phyloP scores from a whole-genome alignment of 2,888 invertebrate species.

The Sisyra terminalis region DNA sequence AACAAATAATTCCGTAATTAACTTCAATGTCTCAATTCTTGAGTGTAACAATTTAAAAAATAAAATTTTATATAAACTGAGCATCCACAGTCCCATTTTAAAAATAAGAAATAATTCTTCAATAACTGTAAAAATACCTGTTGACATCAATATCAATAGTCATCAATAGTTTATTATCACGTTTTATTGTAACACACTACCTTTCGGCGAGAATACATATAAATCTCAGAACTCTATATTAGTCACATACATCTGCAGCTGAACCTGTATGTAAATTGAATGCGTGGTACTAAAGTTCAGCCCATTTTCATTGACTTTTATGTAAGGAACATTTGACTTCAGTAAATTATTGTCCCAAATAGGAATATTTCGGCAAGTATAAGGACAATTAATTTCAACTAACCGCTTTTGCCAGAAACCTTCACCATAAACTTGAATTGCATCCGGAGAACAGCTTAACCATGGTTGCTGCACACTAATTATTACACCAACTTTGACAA shows the following conservation, averaged over 20 bases:
- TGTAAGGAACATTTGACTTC: background rate
- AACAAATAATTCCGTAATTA: too few species aligned
- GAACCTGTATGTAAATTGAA: conserved; percentile 10
- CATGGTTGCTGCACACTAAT: conserved; percentile 12
- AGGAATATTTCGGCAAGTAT: conserved; percentile 10
- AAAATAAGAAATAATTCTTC: too few species aligned
- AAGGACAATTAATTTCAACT: conserved; percentile 14
- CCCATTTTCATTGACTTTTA: conserved; percentile 8
- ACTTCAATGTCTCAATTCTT: too few species aligned
- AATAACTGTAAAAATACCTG: too few species aligned
- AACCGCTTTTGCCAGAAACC: conserved; percentile 13
- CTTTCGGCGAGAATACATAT: conserved; percentile 8
- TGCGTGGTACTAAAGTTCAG: conserved; percentile 8
- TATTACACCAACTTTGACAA: conserved; percentile 13
- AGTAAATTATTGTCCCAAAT: background rate
- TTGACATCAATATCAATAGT: too few species aligned
- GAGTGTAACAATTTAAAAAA: too few species aligned
- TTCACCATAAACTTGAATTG: conserved; percentile 10
- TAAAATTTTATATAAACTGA: too few species aligned
- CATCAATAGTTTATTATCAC: too few species aligned
- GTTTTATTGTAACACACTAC: conserved; percentile 7
- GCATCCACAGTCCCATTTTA: too few species aligned
- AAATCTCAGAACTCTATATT: conserved; percentile 10
- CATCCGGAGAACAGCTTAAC: conserved; percentile 14
- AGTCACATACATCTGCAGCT: conserved; percentile 10